Conservation (phyloP, 1,140 invertebrate species). For the Meloidogyne hapla region DNA sequence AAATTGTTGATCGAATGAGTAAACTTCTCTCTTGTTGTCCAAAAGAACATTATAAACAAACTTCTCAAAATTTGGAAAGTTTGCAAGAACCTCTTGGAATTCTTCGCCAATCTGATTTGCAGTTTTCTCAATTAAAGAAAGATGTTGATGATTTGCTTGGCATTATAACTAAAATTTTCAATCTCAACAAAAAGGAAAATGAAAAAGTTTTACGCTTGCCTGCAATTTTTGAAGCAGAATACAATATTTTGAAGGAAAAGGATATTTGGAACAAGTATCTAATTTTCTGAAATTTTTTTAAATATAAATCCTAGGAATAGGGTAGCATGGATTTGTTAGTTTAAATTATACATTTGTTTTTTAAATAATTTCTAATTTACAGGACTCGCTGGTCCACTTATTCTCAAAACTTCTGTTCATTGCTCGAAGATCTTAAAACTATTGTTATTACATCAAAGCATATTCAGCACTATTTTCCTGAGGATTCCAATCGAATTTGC, state of each 20-base stretch:
- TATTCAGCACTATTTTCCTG: background rate
- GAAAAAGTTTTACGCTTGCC: background rate
- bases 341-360: no score
- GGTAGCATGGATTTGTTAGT: no score
- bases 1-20: slow-evolving; percentile 8
- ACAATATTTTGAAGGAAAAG: background rate
- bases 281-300: no score
- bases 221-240: background rate
- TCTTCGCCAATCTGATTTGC: background rate
- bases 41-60: slow-evolving; percentile 2
- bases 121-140: background rate
- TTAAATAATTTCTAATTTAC: background rate
- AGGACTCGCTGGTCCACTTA: background rate
- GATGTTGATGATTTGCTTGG: background rate
- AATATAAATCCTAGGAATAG: background rate
- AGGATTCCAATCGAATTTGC: background rate
- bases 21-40: slow-evolving; percentile 11
- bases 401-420: background rate
- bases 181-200: background rate
- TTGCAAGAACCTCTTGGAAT: background rate
- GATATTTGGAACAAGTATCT: background rate
- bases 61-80: slow-evolving; percentile 5
- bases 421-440: background rate
- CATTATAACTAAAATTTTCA: background rate
- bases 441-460: background rate